phyloP scores from a whole-genome alignment of 2,888 invertebrate genomes.

The Anthrax anthrax region DNA sequence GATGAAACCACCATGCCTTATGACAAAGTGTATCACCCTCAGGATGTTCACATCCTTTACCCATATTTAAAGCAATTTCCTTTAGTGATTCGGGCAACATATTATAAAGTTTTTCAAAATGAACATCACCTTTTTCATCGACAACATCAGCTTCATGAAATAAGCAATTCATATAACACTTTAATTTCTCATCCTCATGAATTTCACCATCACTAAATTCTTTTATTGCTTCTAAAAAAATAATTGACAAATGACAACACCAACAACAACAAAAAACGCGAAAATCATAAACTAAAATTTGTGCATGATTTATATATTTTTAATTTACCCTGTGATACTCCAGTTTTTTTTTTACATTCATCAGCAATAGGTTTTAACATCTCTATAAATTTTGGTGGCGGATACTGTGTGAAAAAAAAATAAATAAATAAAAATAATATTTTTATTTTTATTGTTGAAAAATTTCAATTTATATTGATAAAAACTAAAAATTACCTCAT shows the following conservation, averaged over 20 bases:
- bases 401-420: slow-evolving; percentile 22
- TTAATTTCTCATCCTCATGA: slow-evolving; percentile 30
- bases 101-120: slow-evolving; percentile 25
- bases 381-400: slow-evolving; percentile 26
- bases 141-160: slow-evolving; percentile 31
- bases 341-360: slow-evolving; percentile 25
- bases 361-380: slow-evolving; percentile 28
- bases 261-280: neutral
- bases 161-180: slow-evolving; percentile 34
- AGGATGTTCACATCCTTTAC: slow-evolving; percentile 26
- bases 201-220: slow-evolving; percentile 33
- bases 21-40: slow-evolving; percentile 29
- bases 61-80: slow-evolving; percentile 24
- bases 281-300: no score
- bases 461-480: no score
- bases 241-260: neutral
- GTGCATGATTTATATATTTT: no score
- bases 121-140: slow-evolving; percentile 31
- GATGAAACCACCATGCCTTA: slow-evolving; percentile 32
- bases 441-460: no score
- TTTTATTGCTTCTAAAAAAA: slow-evolving; percentile 25
- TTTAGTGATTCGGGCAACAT: slow-evolving; percentile 23
- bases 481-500: no score
- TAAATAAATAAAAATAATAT: neutral
- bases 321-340: slow-evolving; percentile 26